These are phyloP conservation scores for Yasuhikotakia modesta DNA, from an alignment of 2,797 vertebrate species.

Conservation along the genomic window DNA sequence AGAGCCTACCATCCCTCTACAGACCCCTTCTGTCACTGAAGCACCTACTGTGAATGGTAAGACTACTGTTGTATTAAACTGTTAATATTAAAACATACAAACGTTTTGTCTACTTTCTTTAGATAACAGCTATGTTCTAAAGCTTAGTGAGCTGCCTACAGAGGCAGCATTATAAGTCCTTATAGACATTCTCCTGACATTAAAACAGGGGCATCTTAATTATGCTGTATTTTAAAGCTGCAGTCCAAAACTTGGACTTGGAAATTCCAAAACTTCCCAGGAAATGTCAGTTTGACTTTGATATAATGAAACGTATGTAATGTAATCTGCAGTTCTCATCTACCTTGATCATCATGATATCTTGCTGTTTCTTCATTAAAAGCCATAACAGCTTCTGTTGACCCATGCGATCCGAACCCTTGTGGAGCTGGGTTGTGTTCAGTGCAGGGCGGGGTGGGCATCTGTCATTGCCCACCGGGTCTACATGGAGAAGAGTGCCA, in stretches of 20 bases:
- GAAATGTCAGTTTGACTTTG: no score
- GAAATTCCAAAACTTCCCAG: no score
- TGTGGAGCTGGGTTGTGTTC: slow-evolving; percentile 71
- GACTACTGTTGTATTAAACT: slow-evolving; percentile 28
- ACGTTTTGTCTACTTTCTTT: slow-evolving; percentile 10
- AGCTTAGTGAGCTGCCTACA: background rate
- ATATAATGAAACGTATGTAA: no score
- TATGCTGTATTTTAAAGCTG: background rate
- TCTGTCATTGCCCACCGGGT: slow-evolving; percentile 66
- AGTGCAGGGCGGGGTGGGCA: slow-evolving; percentile 59
- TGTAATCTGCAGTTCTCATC: no score
- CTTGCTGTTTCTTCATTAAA: background rate
- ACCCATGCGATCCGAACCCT: slow-evolving; percentile 72
- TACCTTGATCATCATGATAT: background rate
- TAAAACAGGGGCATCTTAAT: background rate
- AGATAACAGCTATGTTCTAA: background rate
- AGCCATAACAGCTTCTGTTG: slow-evolving; percentile 52
- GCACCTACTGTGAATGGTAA: slow-evolving; percentile 72
- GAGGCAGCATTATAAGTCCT: background rate
- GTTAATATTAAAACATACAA: background rate
- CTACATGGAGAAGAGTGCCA: slow-evolving; percentile 59
- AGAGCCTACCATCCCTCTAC: slow-evolving; percentile 46
- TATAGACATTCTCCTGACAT: background rate
- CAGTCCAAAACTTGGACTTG: no score
- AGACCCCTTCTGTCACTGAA: slow-evolving; percentile 49